Evolutionary conservation across 2,888 invertebrate genomes (phyloP), one percentile per base, ranked within the genome.

Genomic region (Salpingus planirostris): DNA sequence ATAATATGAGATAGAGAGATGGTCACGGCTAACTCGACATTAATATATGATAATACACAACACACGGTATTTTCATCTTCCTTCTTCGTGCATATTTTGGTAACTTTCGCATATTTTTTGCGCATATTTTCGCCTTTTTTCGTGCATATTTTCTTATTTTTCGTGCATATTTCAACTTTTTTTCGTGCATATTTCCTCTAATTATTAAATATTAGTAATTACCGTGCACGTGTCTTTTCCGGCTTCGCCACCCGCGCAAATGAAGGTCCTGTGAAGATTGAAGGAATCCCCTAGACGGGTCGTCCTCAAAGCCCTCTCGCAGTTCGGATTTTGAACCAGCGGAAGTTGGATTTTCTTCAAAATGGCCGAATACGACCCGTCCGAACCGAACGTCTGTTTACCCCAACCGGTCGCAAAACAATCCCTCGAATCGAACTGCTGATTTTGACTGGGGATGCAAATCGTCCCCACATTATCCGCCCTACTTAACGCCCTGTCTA

Each of bases 371-470:
- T 73, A 81, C 3, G 70, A 66, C 6, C 79, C 80, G 33, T 66
- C 56, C 23, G 66, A 64, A 33, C 34, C 85, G 44, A 83, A 85
- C 1, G 68, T 59, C 38, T 76, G 70, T 59, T 83, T 85, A 3
- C 87, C 87, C 87, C 87, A 88, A 1, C 87, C 88, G 33, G 78
- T 83, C 13, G 82, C 82, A 27, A 74, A 73, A 50, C 87, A 88
- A 11, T 71, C 63, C 30, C 62, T 66, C 2, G 56, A 53, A 12
- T 37, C 35, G 25, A 78, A 73, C n/a, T 57, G 53, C 11, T 64
- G 57, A 32, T 69, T 69, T 37, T 73, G 71, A 0, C 62, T 49
- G 0, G 87, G 85, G 38, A 88, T 62, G 46, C 88, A 88, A 8
- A 78, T 64, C 1, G 74, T 75, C 50, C 80, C 82, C 39, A 88